Conservation (phyloP, 64 coral and sea anemone species). For the Anthopleura sola region DNA sequence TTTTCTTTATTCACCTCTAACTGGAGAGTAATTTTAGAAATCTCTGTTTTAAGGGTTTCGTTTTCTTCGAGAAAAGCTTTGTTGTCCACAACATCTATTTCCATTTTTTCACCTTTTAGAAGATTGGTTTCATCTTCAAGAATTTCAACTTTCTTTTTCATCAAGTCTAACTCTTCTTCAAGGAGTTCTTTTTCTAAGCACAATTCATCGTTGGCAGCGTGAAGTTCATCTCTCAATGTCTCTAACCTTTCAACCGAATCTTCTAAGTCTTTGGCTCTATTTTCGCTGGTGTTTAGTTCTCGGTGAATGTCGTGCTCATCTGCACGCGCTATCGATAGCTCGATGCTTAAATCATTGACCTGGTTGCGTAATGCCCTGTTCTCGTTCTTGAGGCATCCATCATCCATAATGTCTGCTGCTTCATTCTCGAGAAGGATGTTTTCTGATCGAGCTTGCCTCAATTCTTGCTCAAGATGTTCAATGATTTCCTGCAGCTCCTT, state of each 20-base stretch:
- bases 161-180: not conserved
- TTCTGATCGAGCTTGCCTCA: not conserved
- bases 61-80: not conserved
- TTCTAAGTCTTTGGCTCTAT: not conserved
- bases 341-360: not conserved
- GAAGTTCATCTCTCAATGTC: slow-evolving; percentile 20
- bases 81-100: not conserved
- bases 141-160: slow-evolving; percentile 1
- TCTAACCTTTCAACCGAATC: slow-evolving; percentile 10
- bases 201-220: not conserved
- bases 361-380: not conserved
- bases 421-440: slow-evolving; percentile 18
- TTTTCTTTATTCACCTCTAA: slow-evolving; percentile 19
- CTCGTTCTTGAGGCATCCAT: not conserved
- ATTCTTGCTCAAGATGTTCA: not conserved
- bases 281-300: not conserved
- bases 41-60: slow-evolving; percentile 9
- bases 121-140: not conserved
- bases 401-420: slow-evolving; percentile 15
- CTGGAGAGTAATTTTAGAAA: slow-evolving; percentile 20
- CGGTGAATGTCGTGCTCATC: not conserved
- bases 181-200: not conserved
- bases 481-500: not conserved
- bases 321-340: slow-evolving; percentile 5
- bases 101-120: not conserved